Conservation (phyloP, 2,797 vertebrate species). For the Anisognathus igniventris region DNA sequence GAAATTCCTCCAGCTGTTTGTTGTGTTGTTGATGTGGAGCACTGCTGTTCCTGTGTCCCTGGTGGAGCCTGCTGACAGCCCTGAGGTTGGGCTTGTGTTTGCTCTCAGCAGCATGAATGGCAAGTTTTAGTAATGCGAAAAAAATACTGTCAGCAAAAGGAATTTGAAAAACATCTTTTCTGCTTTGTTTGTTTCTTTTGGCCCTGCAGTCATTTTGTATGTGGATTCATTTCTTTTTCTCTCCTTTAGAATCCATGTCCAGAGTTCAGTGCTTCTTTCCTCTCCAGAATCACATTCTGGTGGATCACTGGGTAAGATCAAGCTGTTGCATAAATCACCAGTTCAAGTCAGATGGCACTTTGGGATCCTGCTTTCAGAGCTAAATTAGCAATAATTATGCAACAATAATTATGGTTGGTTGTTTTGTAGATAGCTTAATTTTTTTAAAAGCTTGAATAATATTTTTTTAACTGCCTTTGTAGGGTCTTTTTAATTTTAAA, state of each 20-base stretch:
- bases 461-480: neutral
- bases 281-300: constrained; percentile 94
- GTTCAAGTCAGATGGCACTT: neutral
- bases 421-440: neutral
- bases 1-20: neutral
- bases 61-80: neutral
- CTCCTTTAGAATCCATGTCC: constrained; percentile 88
- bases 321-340: neutral
- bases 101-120: neutral
- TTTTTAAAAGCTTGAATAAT: neutral
- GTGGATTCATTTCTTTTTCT: neutral
- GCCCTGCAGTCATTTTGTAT: neutral
- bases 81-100: neutral
- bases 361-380: neutral
- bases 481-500: neutral
- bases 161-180: neutral
- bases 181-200: neutral
- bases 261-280: constrained; percentile 87
- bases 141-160: neutral
- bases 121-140: neutral
- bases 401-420: neutral
- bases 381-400: neutral
- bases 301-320: constrained; percentile 90
- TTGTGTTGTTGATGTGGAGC: neutral
- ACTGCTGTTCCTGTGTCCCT: neutral